phyloP scores from a whole-genome alignment of 2,797 vertebrate genomes.

The Phrynocephalus vlangalii region DNA sequence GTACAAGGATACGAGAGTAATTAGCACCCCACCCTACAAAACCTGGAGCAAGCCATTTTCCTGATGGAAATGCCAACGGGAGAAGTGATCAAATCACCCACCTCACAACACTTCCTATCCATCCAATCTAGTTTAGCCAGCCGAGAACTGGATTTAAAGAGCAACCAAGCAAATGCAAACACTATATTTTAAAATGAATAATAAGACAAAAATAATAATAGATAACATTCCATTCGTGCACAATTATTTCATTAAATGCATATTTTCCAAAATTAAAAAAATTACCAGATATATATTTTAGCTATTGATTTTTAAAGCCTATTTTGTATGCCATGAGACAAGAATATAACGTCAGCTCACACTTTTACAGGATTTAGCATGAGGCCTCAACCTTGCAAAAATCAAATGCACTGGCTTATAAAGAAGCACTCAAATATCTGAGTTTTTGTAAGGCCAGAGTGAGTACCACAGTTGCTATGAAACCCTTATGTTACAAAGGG shows the following conservation, averaged over 20 bases:
- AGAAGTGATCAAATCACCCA: conserved; percentile 50
- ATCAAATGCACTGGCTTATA: conserved; percentile 52
- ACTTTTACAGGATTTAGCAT: conserved; percentile 49
- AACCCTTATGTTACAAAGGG: neutral
- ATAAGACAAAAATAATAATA: conserved; percentile 74
- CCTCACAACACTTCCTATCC: conserved; percentile 49
- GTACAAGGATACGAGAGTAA: conserved; percentile 80
- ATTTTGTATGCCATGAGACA: conserved; percentile 66
- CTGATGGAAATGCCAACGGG: conserved; percentile 45
- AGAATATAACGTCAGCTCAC: conserved; percentile 61
- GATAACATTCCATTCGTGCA: conserved; percentile 82
- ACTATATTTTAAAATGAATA: conserved; percentile 80
- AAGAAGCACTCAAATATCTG: conserved; percentile 48
- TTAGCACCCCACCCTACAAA: conserved; percentile 75
- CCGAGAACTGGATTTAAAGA: conserved; percentile 80
- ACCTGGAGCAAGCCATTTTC: conserved; percentile 71
- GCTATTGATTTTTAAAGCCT: conserved; percentile 75
- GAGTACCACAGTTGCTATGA: neutral
- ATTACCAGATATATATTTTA: conserved; percentile 79
- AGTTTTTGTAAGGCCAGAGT: neutral
- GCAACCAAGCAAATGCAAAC: conserved; percentile 67
- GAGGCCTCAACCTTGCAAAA: conserved; percentile 57
- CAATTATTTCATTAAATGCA: conserved; percentile 77
- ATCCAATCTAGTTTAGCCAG: conserved; percentile 79
- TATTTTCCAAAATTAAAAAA: conserved; percentile 72